Conservation (phyloP, 2,888 invertebrate species). For the Cacoxenus indagator region DNA sequence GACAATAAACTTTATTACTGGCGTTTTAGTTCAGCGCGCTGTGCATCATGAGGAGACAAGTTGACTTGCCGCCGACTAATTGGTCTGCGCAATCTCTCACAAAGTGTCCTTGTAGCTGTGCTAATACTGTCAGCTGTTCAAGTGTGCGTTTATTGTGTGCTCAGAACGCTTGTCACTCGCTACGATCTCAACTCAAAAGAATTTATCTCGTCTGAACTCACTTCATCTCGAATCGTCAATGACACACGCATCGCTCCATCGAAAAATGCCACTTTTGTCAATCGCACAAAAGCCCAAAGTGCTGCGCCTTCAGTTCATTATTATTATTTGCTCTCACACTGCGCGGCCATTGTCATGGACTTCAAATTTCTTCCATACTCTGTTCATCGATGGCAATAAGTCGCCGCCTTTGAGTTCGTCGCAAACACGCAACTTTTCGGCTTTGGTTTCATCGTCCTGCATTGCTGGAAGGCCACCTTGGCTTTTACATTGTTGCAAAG, state of each 20-base stretch:
- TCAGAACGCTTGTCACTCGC: not conserved
- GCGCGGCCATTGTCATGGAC: constrained; percentile 31
- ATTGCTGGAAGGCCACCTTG: not conserved
- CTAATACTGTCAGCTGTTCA: constrained; percentile 22
- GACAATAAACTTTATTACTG: constrained; percentile 65
- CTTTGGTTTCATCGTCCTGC: constrained; percentile 20
- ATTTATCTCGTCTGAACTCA: not conserved
- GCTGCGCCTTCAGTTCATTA: too few species aligned
- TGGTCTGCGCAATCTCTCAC: not conserved
- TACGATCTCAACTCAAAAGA: constrained; percentile 2
- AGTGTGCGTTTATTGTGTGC: constrained; percentile 4
- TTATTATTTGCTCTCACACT: constrained; percentile 9
- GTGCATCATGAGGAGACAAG: not conserved
- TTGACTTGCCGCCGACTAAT: not conserved
- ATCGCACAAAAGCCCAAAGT: not conserved
- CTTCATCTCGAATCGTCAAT: not conserved
- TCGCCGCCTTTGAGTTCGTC: constrained; percentile 45
- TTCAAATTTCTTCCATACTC: constrained; percentile 12
- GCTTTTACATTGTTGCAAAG: not conserved
- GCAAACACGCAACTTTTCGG: constrained; percentile 56
- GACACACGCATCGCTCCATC: not conserved
- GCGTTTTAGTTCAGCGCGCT: constrained; percentile 47
- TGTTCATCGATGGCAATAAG: constrained; percentile 13
- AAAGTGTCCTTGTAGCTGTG: not conserved
- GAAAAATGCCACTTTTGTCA: not conserved